These are phyloP conservation scores for Ecdyonurus torrentis DNA, from an alignment of 2,888 invertebrate species.

Conservation along the genomic window DNA sequence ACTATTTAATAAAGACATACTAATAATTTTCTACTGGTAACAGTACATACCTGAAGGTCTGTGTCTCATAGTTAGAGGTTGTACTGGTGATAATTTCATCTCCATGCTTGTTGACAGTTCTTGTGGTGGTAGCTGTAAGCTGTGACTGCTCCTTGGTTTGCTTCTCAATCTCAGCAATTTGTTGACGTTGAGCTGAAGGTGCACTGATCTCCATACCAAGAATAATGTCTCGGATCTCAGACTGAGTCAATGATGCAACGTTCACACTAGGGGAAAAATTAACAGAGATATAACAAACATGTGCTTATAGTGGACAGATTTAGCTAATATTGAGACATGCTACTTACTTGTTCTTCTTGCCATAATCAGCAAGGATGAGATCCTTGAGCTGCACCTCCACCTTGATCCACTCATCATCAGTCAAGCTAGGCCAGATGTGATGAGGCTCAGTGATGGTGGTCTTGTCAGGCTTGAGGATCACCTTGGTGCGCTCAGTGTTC, in stretches of 20 bases:
- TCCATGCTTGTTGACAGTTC: slow-evolving; percentile 98
- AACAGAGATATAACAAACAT: not conserved
- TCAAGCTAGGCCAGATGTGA: slow-evolving; percentile 97
- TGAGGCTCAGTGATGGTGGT: slow-evolving; percentile 98
- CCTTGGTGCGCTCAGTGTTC: slow-evolving; percentile 97
- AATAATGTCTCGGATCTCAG: slow-evolving; percentile 97
- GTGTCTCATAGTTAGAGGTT: slow-evolving; percentile 96
- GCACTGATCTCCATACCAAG: slow-evolving; percentile 99
- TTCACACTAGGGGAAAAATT: slow-evolving; percentile 51
- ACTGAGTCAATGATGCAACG: slow-evolving; percentile 96
- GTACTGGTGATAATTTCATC: slow-evolving; percentile 99
- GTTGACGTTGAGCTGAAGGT: slow-evolving; percentile 95
- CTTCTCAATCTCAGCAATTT: slow-evolving; percentile 99
- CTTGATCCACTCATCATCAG: slow-evolving; percentile 99
- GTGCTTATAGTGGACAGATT: not conserved
- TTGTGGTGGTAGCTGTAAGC: slow-evolving; percentile 93
- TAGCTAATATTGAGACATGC: not conserved
- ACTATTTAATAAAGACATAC: slow-evolving; percentile 7
- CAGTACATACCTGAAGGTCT: slow-evolving; percentile 52
- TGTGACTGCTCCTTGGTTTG: slow-evolving; percentile 99
- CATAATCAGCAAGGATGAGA: slow-evolving; percentile 95
- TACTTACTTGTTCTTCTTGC: slow-evolving; percentile 93
- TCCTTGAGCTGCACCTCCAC: slow-evolving; percentile 97
- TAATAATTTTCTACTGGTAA: not conserved
- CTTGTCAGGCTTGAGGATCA: slow-evolving; percentile 95